Percentiles rank a stretch among this genome's conserved stretches.
Evolutionary conservation across 2,113 vertebrate genomes (phyloP).

Genomic region (Elachura formosa): DNA sequence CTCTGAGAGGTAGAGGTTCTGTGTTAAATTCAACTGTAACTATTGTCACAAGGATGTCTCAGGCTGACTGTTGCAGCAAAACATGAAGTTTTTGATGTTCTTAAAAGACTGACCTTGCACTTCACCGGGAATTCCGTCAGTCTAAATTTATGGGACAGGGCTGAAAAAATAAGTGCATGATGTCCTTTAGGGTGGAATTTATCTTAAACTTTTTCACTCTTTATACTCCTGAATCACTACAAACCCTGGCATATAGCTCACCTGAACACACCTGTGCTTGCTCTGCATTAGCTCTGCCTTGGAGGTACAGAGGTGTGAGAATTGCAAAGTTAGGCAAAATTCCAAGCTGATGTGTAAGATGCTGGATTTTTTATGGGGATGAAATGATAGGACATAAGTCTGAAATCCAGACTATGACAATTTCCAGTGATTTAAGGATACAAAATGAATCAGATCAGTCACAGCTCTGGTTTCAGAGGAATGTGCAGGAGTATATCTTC

Average conservation of each 20-base stretch:
- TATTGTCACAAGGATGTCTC: background rate
- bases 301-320: background rate
- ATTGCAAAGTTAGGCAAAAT: conserved; percentile 13
- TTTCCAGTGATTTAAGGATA: conserved; percentile 44
- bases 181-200: background rate
- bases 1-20: background rate
- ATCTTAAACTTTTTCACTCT: background rate
- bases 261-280: background rate
- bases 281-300: background rate
- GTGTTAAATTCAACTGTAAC: background rate
- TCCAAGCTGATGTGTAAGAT: background rate
- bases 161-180: background rate
- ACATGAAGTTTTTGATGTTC: background rate
- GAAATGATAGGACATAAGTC: conserved; percentile 1
- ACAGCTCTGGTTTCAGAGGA: conserved; percentile 24
- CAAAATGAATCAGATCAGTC: conserved; percentile 41
- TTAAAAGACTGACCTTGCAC: background rate
- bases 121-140: background rate
- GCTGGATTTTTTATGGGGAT: background rate
- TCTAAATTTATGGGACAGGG: background rate
- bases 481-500: conserved; percentile 47
- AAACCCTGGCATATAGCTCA: background rate
- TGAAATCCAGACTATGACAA: background rate
- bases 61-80: background rate
- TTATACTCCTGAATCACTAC: background rate